Evolutionary conservation across 2,888 invertebrate species (phyloP), one percentile per base, ranked within the genome.

Genomic region (Ochropleura leucogaster): DNA sequence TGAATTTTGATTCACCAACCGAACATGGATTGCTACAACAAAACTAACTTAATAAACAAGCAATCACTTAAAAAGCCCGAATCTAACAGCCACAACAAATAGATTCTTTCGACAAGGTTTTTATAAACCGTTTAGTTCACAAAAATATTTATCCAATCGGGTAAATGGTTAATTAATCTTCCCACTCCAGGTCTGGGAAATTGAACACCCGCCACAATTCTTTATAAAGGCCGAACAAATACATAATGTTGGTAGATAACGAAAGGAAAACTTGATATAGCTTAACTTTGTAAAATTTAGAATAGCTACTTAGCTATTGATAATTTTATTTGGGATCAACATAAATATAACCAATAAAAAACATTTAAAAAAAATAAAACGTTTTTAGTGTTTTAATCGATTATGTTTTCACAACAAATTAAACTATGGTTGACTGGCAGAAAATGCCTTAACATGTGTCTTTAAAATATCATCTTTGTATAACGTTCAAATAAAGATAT

Each of bases 81-180:
- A 68, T 44, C 10, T 57, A 42, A 72, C n/a, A 47, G 68, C 67
- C 40, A 64, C n/a, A 67, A 64, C 59, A 68, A 74, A 74, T 72
- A 72, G 60, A 72, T 75, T 77, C 78, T 66, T 79, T 72, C 66
- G 63, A 57, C 67, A 49, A 72, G 62, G 64, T 75, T 82, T 78
- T 82, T 82, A 72, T 79, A 79, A 82, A 82, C 57, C 75, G 62
- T 79, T 82, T 79, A 82, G 71, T 83, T 70, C 68, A 77, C 73
- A 79, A 83, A 83, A 83, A 83, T 83, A 83, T 83, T 83, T 76
- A 83, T 80, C 80, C 68, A 76, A 74, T 83, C 79, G 75, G 60
- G 64, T 74, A 79, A 80, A 83, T 74, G 80, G 75, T 83, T 83
- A 83, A 83, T 83, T 83, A 83, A 83, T 80, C 83, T 80, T 83